A percentile compares a stretch with the other conserved stretches of the same genome.
phyloP scores from a whole-genome alignment of 2,888 invertebrate genomes.

The Hypena proboscidalis region DNA sequence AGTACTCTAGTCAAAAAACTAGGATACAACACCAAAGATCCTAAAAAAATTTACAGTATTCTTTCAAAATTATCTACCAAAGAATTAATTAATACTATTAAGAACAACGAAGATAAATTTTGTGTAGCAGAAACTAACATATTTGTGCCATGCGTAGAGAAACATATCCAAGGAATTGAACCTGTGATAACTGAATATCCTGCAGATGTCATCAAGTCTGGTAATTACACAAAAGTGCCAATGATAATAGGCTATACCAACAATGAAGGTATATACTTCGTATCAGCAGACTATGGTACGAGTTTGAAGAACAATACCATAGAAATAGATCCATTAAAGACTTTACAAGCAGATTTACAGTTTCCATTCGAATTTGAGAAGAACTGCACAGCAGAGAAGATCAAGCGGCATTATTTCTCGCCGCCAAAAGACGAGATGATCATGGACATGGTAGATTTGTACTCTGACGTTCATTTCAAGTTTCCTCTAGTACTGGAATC shows the following conservation, averaged over 20 bases:
- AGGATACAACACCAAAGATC: conserved; percentile 68
- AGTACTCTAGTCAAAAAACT: conserved; percentile 65
- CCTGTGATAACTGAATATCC: conserved; percentile 67
- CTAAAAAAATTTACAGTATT: conserved; percentile 65
- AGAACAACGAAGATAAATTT: conserved; percentile 62
- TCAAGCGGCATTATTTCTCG: conserved; percentile 66
- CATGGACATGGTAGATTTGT: conserved; percentile 75
- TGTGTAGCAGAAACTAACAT: conserved; percentile 66
- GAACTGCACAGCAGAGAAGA: conserved; percentile 58
- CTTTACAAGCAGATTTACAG: conserved; percentile 62
- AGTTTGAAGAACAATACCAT: conserved; percentile 50
- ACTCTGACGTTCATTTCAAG: conserved; percentile 76
- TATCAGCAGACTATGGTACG: conserved; percentile 66
- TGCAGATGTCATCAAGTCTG: conserved; percentile 60
- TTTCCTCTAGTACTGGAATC: conserved; percentile 70
- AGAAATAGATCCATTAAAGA: conserved; percentile 50
- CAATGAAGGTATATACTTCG: conserved; percentile 75
- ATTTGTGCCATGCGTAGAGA: conserved; percentile 75
- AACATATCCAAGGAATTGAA: conserved; percentile 64
- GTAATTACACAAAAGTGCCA: conserved; percentile 74
- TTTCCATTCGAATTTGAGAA: conserved; percentile 63
- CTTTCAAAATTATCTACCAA: conserved; percentile 60
- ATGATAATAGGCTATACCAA: conserved; percentile 78
- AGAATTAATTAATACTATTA: conserved; percentile 64
- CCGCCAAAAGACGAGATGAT: conserved; percentile 62